Evolutionary conservation across 2,888 invertebrate genomes (phyloP).

Genomic region (Stenodera caucasica): DNA sequence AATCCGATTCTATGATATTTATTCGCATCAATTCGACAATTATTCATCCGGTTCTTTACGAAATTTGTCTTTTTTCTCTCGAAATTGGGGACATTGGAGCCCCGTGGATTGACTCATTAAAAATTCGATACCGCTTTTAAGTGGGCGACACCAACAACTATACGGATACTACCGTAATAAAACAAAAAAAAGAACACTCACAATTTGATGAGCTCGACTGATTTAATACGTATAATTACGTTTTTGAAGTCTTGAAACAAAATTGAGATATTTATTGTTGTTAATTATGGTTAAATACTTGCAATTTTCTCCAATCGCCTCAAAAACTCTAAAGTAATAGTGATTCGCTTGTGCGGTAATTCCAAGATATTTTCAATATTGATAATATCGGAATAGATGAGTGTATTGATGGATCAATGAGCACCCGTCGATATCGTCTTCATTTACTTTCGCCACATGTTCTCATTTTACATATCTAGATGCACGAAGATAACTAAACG

Average conservation of each 20-base stretch:
- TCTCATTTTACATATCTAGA: conserved; percentile 56
- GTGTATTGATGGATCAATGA: conserved; percentile 44
- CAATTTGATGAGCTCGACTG: neutral
- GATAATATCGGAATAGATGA: conserved; percentile 41
- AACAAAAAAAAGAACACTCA: neutral
- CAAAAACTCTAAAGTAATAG: too few relatives aligned
- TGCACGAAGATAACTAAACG: conserved; percentile 55
- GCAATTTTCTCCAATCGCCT: too few relatives aligned
- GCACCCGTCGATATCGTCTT: conserved; percentile 48
- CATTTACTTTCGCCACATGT: conserved; percentile 52
- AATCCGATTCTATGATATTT: neutral
- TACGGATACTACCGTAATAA: neutral
- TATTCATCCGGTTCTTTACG: neutral
- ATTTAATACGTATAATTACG: conserved; percentile 1
- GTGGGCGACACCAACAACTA: neutral
- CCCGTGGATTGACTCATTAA: conserved; percentile 1
- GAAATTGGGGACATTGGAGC: neutral
- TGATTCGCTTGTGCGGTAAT: conserved; percentile 17
- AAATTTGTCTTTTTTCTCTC: too few relatives aligned
- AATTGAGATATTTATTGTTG: conserved; percentile 1
- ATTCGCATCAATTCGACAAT: neutral
- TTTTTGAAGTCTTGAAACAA: neutral
- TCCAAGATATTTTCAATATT: conserved; percentile 36
- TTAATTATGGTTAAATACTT: neutral
- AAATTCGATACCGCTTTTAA: neutral